Evolutionary conservation across 2,888 invertebrate genomes (phyloP).

Genomic region (Acleris laterana): DNA sequence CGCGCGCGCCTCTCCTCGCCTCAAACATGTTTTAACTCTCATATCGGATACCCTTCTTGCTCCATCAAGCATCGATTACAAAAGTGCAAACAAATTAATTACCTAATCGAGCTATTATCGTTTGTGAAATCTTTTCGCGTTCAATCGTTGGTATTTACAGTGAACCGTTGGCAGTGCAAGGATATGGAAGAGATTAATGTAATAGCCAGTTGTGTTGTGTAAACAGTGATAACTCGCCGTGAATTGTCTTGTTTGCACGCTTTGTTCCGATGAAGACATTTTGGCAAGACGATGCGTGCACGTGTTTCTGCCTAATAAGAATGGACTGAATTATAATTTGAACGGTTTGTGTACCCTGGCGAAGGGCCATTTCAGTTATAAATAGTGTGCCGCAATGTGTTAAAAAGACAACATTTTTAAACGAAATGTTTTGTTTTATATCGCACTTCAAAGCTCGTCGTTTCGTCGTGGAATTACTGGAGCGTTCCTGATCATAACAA

Average conservation of each 20-base stretch:
- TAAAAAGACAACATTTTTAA: conserved; percentile 1
- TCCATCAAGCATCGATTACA: conserved; percentile 20
- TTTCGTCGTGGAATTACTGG: not conserved
- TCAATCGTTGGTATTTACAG: conserved; percentile 8
- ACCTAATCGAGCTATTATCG: conserved; percentile 6
- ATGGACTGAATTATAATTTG: conserved; percentile 43
- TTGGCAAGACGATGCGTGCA: conserved; percentile 39
- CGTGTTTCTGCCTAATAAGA: conserved; percentile 22
- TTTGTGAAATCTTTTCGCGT: conserved; percentile 21
- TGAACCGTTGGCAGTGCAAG: conserved; percentile 10
- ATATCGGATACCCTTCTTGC: conserved; percentile 26
- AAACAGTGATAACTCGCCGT: conserved; percentile 31
- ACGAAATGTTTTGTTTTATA: conserved; percentile 6
- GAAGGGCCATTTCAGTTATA: conserved; percentile 37
- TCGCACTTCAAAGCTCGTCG: conserved; percentile 1
- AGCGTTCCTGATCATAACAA: not conserved
- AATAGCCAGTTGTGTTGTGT: conserved; percentile 29
- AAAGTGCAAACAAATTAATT: conserved; percentile 30
- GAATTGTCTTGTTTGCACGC: conserved; percentile 24
- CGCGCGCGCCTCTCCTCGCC: conserved; percentile 45
- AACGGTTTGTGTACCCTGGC: conserved; percentile 39
- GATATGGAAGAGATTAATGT: conserved; percentile 23
- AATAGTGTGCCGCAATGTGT: conserved; percentile 28
- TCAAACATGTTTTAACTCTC: conserved; percentile 43
- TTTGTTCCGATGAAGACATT: conserved; percentile 33